A percentile compares a stretch with the other conserved stretches of the same genome.
Evolutionary conservation across 2,888 invertebrate species (phyloP).

Genomic region (Cheilosia soror): DNA sequence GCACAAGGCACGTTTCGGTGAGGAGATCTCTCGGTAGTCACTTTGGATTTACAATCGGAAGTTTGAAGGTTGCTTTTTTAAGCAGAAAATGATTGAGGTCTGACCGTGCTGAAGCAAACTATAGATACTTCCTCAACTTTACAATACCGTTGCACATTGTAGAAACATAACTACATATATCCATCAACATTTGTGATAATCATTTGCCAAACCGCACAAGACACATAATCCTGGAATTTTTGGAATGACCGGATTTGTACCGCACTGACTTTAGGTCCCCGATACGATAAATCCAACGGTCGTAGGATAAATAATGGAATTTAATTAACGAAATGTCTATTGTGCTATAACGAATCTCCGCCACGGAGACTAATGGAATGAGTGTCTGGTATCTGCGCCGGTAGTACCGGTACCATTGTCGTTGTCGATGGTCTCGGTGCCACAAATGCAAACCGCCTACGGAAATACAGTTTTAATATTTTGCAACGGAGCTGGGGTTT

Average conservation of each 20-base stretch:
- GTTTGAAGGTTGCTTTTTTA: slow-evolving; percentile 33
- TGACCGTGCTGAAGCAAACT: background rate
- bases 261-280: background rate
- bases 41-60: slow-evolving; percentile 55
- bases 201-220: slow-evolving; percentile 37
- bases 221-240: slow-evolving; percentile 47
- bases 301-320: slow-evolving; percentile 73
- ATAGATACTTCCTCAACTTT: background rate
- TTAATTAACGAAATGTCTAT: slow-evolving; percentile 74
- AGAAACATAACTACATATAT: slow-evolving; percentile 20
- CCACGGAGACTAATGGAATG: slow-evolving; percentile 34
- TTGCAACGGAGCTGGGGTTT: slow-evolving; percentile 40
- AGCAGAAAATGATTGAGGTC: slow-evolving; percentile 27
- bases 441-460: slow-evolving; percentile 33
- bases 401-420: background rate
- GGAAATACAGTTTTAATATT: slow-evolving; percentile 52
- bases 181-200: slow-evolving; percentile 21
- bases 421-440: slow-evolving; percentile 10
- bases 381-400: slow-evolving; percentile 30
- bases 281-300: slow-evolving; percentile 64
- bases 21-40: slow-evolving; percentile 42
- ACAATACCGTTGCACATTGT: slow-evolving; percentile 1
- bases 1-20: slow-evolving; percentile 46
- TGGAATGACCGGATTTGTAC: slow-evolving; percentile 46
- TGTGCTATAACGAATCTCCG: slow-evolving; percentile 38